Conservation (phyloP, 2,797 vertebrate species). For the Mormyrops attenuatus region DNA sequence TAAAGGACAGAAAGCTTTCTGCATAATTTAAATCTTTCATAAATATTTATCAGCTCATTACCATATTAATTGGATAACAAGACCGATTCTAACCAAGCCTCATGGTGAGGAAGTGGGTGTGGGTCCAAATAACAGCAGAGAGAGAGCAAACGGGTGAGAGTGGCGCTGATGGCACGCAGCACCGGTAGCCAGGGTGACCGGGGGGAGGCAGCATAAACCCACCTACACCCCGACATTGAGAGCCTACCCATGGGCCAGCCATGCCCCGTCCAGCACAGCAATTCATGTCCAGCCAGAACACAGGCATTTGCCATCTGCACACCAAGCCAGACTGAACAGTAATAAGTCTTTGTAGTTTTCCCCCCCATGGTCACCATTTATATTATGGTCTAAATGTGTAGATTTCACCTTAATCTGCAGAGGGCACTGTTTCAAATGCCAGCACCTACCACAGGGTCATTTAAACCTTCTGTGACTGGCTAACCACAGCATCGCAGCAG, state of each 20-base stretch:
- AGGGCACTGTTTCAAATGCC: not conserved
- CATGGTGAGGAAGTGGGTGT: slow-evolving; percentile 34
- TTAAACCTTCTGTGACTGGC: not conserved
- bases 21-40: slow-evolving; percentile 80
- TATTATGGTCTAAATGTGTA: not conserved
- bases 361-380: not conserved
- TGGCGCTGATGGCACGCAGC: not conserved
- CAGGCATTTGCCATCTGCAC: not conserved
- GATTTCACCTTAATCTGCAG: not conserved
- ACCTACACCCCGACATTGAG: not conserved
- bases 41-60: slow-evolving; percentile 88
- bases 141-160: not conserved
- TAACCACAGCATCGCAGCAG: not conserved
- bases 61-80: slow-evolving; percentile 81
- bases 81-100: slow-evolving; percentile 33
- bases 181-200: not conserved
- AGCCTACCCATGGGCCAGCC: not conserved
- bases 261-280: not conserved
- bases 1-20: slow-evolving; percentile 77
- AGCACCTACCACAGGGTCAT: not conserved
- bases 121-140: slow-evolving; percentile 31
- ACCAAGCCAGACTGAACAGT: not conserved
- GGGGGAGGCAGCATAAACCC: not conserved
- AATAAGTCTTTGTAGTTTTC: not conserved
- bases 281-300: not conserved